Evolutionary conservation across 2,888 invertebrate species (phyloP), one percentile per base, ranked within the genome.

Genomic region (Apamea sordens): DNA sequence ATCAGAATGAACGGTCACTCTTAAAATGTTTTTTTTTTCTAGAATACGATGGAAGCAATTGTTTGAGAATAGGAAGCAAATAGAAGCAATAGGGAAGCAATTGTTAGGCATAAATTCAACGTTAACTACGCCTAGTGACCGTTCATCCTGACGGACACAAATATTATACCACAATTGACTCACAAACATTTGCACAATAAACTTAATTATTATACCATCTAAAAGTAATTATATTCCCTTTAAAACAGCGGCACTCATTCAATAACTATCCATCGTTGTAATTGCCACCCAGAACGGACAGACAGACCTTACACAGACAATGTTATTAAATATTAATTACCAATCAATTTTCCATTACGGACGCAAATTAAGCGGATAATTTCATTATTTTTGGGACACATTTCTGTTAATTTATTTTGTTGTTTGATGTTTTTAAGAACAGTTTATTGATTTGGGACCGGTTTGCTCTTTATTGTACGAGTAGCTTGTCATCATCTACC

Each of bases 281-380:
- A 74, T 76, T 87, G 41, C 47, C 73, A 63, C 44, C 36, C n/a
- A 65, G 18, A 8, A 50, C 28, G 0, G 44, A 79, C 70, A 73
- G 69, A 75, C 67, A 64, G 73, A 36, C 61, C 50, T 56, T 32
- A 76, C 32, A 32, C 67, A 59, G 56, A 76, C 63, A 74, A 78
- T 77, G 50, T 76, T 69, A 78, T 86, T 79, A 85, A 80, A 80
- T 75, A 77, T 77, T 77, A 80, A 83, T 74, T 8, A 64, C 65
- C 83, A 89, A 89, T 89, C 82, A 83, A 84, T 87, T 89, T 85
- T 82, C 77, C 59, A 88, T 85, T 87, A 81, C 71, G 63, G 15
- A 68, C 68, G 61, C 65, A 81, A 87, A 84, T 85, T 74, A 80
- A 82, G 61, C 59, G 80, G 63, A 79, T 64, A 71, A 78, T 82